These are phyloP conservation scores for Toxostoma redivivum DNA, from an alignment of 2,113 vertebrate species.

Conservation along the genomic window DNA sequence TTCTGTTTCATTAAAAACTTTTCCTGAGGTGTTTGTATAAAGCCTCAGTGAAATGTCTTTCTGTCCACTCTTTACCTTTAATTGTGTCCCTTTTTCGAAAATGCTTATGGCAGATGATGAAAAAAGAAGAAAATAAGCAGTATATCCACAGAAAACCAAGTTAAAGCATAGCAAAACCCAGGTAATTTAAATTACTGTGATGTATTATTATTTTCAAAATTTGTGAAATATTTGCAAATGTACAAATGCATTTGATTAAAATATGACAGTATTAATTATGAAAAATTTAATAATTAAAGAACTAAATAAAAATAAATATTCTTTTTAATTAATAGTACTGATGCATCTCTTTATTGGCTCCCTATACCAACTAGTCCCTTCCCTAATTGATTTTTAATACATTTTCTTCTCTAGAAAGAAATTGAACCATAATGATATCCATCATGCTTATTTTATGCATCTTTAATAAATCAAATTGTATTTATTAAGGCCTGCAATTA, in stretches of 20 bases:
- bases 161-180: background rate
- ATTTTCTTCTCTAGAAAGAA: background rate
- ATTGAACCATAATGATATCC: background rate
- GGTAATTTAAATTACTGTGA: background rate
- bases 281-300: background rate
- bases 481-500: slow-evolving; percentile 50
- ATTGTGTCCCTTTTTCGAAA: background rate
- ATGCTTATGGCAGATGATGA: background rate
- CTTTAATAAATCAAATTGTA: slow-evolving; percentile 37
- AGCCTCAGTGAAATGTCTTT: background rate
- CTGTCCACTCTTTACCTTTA: background rate
- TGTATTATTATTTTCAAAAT: background rate
- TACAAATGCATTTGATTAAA: background rate
- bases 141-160: background rate
- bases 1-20: background rate
- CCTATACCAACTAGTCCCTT: background rate
- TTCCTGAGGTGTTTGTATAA: background rate
- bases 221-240: background rate
- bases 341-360: background rate
- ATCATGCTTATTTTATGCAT: background rate
- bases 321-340: background rate
- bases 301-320: background rate
- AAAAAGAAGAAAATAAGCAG: background rate
- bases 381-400: slow-evolving; percentile 14
- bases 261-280: background rate